These are phyloP conservation scores for Tragelaphus strepsiceros DNA, from an alignment of 2,113 vertebrate species.

Conservation along the genomic window DNA sequence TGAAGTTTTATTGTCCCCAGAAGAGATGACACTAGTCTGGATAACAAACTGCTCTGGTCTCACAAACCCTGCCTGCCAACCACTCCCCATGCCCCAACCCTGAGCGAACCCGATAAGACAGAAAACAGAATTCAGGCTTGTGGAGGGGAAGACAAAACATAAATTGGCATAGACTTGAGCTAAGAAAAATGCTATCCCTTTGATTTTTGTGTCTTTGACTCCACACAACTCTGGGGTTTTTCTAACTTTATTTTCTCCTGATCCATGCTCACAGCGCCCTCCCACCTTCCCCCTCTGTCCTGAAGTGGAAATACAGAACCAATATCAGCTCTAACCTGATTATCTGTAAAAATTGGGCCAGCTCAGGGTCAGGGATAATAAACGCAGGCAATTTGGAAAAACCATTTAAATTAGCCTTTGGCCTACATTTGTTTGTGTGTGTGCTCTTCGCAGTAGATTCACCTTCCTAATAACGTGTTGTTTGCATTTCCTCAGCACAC, in stretches of 20 bases:
- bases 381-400: constrained; percentile 37
- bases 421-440: constrained; percentile 59
- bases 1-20: neutral
- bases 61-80: neutral
- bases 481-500: constrained; percentile 22
- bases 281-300: neutral
- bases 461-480: constrained; percentile 38
- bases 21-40: neutral
- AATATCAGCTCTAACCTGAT: constrained; percentile 61
- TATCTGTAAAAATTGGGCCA: constrained; percentile 60
- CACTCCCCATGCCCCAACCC: too few species aligned
- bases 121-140: neutral
- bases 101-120: neutral
- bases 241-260: neutral
- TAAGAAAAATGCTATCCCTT: neutral
- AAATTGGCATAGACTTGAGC: neutral
- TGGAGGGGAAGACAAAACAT: too few species aligned
- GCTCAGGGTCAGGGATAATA: constrained; percentile 41
- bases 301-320: constrained; percentile 32
- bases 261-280: neutral
- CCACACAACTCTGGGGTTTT: neutral
- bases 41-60: neutral
- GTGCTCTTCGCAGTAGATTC: neutral
- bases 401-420: constrained; percentile 52
- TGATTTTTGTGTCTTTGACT: neutral